A percentile compares a stretch with the other conserved stretches of the same genome.
phyloP scores from a whole-genome alignment of 2,113 vertebrate genomes.

The Cinclus cinclus region DNA sequence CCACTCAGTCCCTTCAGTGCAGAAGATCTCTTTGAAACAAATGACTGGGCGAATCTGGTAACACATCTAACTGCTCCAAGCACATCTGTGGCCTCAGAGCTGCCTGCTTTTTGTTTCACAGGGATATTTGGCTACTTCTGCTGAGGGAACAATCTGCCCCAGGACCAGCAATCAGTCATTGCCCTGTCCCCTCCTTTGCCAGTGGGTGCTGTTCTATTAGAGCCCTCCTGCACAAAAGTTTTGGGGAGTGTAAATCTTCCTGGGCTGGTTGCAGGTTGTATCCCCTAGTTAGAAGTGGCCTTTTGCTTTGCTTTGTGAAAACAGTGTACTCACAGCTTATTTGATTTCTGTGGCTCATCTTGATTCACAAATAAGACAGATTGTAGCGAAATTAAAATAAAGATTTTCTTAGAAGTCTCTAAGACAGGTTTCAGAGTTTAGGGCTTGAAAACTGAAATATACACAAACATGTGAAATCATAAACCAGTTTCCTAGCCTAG shows the following conservation, averaged over 20 bases:
- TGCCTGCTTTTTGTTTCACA: background rate
- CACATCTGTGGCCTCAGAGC: background rate
- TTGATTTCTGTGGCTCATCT: background rate
- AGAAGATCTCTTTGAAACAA: background rate
- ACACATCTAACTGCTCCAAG: background rate
- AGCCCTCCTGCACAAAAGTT: background rate
- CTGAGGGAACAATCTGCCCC: background rate
- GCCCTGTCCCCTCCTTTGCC: background rate
- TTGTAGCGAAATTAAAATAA: background rate
- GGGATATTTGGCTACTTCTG: background rate
- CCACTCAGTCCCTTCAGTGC: background rate
- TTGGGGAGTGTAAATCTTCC: background rate
- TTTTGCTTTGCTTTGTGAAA: background rate
- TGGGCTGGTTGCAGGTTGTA: background rate
- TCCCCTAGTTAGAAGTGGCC: background rate
- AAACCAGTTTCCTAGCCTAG: background rate
- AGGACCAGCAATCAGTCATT: rapidly evolving
- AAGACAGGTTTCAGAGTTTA: background rate
- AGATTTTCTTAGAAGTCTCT: background rate
- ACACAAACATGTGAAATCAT: background rate
- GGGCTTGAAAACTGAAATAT: background rate
- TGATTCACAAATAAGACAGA: background rate
- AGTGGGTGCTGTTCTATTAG: background rate
- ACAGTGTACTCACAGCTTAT: background rate
- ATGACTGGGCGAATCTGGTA: background rate